phyloP scores from a whole-genome alignment of 2,113 vertebrate species.

The Haplochromis vanheusdeni region DNA sequence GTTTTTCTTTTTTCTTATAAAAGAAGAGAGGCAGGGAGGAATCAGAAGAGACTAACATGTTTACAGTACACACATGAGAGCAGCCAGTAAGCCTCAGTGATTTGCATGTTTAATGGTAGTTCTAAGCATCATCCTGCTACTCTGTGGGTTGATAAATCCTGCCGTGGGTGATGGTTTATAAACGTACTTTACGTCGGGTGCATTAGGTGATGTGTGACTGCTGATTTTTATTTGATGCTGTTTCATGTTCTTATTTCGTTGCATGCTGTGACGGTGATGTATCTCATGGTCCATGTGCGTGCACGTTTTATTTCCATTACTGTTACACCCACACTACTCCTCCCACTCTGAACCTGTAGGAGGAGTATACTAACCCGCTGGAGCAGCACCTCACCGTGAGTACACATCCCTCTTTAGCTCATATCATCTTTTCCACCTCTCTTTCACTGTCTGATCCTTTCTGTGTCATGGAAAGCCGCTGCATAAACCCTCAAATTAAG shows the following conservation, averaged over 20 bases:
- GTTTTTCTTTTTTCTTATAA: neutral
- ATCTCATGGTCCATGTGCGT: slow-evolving; percentile 51
- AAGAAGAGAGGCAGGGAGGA: neutral
- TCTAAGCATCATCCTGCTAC: neutral
- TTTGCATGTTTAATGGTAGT: neutral
- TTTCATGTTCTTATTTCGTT: slow-evolving; percentile 17
- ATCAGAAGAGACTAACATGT: neutral
- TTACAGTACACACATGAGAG: neutral
- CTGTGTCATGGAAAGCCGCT: neutral
- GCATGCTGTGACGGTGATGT: slow-evolving; percentile 38
- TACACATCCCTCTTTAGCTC: slow-evolving; percentile 60
- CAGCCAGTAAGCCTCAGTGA: neutral
- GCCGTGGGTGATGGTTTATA: neutral
- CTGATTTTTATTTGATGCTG: neutral
- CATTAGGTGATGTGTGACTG: neutral
- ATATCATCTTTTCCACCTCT: slow-evolving; percentile 14
- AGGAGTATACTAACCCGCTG: slow-evolving; percentile 86
- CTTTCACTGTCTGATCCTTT: neutral
- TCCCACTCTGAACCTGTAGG: slow-evolving; percentile 66
- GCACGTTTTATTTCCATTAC: slow-evolving; percentile 58
- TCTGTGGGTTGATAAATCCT: neutral
- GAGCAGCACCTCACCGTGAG: slow-evolving; percentile 93
- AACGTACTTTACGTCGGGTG: neutral
- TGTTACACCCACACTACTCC: slow-evolving; percentile 43
- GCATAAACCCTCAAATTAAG: neutral